Base-by-base conservation (phyloP, 2,797 vertebrate species). In the Silurus aristotelis region DNA sequence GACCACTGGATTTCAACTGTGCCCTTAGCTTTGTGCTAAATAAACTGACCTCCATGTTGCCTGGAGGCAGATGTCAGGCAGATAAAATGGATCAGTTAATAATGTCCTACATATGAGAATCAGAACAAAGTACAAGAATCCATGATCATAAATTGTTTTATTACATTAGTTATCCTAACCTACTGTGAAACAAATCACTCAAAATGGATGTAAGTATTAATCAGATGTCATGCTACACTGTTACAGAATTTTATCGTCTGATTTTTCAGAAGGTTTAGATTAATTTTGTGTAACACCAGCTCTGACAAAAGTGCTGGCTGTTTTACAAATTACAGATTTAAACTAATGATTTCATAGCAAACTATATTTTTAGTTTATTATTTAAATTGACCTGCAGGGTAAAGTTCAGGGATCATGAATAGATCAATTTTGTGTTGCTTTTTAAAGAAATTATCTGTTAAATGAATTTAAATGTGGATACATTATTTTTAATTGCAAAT, bases 21-120 rank as follows among this genome's bases (percentile, higher is more conserved):
- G 80, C 38, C 73, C 52, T 84, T 48, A 67, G 79, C 68, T 58
- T 20, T 81, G 63, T 80, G 67, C 77, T 84, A 82, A 71, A 85
- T 60, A 72, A 77, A 85, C 73, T 48, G 84, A 76, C 43, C 22
- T 73, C n/a, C 46, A 19, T 56, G 25, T 48, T 83, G 87, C 67
- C 82, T 68, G 27, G 31, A 55, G 83, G 83, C 25, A 52, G 31
- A 52, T 83, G 84, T 25, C 89, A 83, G 67, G 43, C 56, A 77
- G 63, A 68, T 64, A 87, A 85, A 87, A 91, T 83, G 46, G 88
- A 88, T 91, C 81, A 48, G 64, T 55, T 89, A 78, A 90, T 91
- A 86, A 84, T 22, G 19, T 56, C 46, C 20, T 25, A 13, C 14
- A 75, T 72, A 17, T 52, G n/a, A 63, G 27, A 72, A 31, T 13